Percentiles rank a stretch among this genome's conserved stretches.
Conservation (phyloP, 2,888 invertebrate species). For the Arctia plantaginis region DNA sequence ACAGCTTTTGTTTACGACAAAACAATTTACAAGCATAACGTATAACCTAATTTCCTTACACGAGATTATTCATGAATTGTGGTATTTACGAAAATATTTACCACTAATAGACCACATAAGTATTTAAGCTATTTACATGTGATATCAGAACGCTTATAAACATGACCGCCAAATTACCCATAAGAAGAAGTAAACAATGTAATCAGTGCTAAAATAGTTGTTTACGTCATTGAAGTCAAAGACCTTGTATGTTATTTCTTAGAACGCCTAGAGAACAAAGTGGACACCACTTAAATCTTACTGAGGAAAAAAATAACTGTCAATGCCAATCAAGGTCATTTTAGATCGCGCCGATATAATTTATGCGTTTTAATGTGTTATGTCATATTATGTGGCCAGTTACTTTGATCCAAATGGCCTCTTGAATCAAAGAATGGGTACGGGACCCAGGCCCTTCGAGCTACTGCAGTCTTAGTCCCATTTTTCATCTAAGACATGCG, state of each 20-base stretch:
- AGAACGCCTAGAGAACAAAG: neutral
- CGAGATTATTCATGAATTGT: neutral
- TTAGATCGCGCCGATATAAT: neutral
- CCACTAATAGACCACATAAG: neutral
- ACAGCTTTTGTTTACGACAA: no score
- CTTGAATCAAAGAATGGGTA: neutral
- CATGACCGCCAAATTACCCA: conserved; percentile 8
- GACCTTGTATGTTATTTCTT: neutral
- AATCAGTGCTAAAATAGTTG: conserved; percentile 18
- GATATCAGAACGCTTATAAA: neutral
- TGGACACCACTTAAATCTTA: neutral
- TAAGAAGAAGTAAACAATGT: conserved; percentile 22
- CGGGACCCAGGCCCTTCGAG: neutral
- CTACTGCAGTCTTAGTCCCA: neutral
- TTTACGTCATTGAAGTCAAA: conserved; percentile 12
- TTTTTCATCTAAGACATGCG: neutral
- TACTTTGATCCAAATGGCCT: neutral
- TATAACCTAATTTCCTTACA: neutral
- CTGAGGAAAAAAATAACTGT: neutral
- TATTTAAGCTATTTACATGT: neutral
- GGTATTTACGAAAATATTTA: neutral
- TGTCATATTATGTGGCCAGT: no score
- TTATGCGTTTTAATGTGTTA: neutral
- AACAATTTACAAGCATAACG: no score
- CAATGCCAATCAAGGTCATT: neutral